Conservation (phyloP, 2,888 invertebrate species). For the Luffia ferchaultella region DNA sequence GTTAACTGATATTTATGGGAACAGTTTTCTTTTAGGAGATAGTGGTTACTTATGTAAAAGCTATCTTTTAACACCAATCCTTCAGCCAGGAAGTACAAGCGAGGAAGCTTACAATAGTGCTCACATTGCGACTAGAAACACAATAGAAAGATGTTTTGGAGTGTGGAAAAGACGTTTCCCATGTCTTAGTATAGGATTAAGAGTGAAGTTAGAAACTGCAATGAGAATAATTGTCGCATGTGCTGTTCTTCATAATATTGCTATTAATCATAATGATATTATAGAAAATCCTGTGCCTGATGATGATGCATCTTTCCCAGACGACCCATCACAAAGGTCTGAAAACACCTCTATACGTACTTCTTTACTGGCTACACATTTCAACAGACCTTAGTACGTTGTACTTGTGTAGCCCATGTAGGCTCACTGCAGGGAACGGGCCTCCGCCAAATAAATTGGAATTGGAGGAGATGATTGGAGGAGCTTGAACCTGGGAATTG, state of each 20-base stretch:
- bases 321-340: too few relatives aligned
- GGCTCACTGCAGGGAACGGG: too few relatives aligned
- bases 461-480: too few relatives aligned
- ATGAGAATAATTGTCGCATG: conserved; percentile 19
- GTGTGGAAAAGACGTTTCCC: too few relatives aligned
- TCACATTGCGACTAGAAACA: not conserved
- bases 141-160: conserved; percentile 1
- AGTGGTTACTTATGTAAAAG: conserved; percentile 1
- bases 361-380: too few relatives aligned
- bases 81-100: not conserved
- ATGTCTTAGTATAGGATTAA: conserved; percentile 24
- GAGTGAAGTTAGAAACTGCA: conserved; percentile 14
- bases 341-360: too few relatives aligned
- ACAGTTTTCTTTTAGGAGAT: conserved; percentile 1
- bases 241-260: conserved; percentile 22
- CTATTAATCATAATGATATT: conserved; percentile 10
- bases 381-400: too few relatives aligned
- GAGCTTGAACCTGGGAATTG: too few relatives aligned
- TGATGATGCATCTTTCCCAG: too few relatives aligned
- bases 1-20: not conserved
- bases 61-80: conserved; percentile 2
- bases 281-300: conserved; percentile 3
- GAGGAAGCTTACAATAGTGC: too few relatives aligned
- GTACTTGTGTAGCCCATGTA: too few relatives aligned
- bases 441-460: too few relatives aligned